These are phyloP conservation scores for Sitodiplosis mosellana DNA, from an alignment of 1,140 invertebrate genomes.

Conservation along the genomic window DNA sequence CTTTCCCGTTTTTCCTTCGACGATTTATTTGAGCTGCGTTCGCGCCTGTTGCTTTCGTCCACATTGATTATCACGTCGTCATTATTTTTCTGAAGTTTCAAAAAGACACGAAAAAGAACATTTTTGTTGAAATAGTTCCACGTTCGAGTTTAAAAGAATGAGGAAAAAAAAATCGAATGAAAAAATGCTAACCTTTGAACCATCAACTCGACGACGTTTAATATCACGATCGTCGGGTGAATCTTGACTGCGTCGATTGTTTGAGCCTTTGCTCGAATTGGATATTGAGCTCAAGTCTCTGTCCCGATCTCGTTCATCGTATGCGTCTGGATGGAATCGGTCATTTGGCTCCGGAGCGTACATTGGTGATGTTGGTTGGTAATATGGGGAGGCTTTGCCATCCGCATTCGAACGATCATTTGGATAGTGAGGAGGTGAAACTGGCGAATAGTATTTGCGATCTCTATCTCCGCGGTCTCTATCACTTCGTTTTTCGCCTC, in stretches of 20 bases:
- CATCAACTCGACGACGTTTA: too few species aligned
- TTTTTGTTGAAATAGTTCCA: too few species aligned
- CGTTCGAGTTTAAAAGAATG: too few species aligned
- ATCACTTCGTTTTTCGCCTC: constrained; percentile 7
- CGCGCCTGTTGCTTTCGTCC: too few species aligned
- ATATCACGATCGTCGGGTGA: background rate
- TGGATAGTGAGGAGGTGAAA: background rate
- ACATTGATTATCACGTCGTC: too few species aligned
- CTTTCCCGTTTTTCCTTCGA: too few species aligned
- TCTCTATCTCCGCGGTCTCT: background rate
- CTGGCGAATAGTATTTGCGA: background rate
- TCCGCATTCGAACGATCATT: background rate
- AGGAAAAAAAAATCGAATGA: too few species aligned
- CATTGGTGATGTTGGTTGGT: background rate
- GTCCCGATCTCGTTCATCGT: constrained; percentile 12
- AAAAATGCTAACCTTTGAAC: too few species aligned
- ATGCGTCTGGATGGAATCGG: background rate
- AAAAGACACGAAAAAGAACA: too few species aligned
- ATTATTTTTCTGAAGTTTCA: too few species aligned
- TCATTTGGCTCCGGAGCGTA: constrained; percentile 1
- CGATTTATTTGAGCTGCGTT: too few species aligned
- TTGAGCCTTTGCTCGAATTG: constrained; percentile 26
- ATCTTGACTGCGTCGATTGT: constrained; percentile 24
- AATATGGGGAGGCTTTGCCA: background rate
- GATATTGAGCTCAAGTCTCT: constrained; percentile 23